Evolutionary conservation across 1,140 invertebrate species (phyloP).

Genomic region (Latrodectus geometricus): DNA sequence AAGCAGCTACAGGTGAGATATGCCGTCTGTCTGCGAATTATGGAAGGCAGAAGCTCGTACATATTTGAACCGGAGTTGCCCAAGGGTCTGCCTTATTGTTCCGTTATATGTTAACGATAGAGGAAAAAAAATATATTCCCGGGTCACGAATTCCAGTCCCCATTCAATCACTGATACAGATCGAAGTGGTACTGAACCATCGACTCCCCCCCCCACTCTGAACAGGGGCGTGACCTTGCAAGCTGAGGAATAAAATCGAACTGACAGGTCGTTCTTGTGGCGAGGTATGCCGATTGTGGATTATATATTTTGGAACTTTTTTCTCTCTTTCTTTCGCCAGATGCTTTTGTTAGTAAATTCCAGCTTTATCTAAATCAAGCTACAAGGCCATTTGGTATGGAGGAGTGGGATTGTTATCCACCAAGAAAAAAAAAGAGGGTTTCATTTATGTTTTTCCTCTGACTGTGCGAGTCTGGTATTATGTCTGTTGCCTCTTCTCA

Average conservation of each 20-base stretch:
- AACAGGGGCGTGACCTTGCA: conserved; percentile 40
- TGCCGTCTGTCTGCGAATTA: conserved; percentile 41
- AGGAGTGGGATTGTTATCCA: neutral
- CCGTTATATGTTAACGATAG: conserved; percentile 34
- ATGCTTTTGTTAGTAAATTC: conserved; percentile 21
- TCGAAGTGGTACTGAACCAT: conserved; percentile 38
- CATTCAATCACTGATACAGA: conserved; percentile 62
- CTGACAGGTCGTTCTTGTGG: conserved; percentile 44
- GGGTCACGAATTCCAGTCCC: conserved; percentile 30
- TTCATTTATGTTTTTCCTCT: neutral
- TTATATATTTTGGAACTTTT: conserved; percentile 58
- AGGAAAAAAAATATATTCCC: conserved; percentile 2
- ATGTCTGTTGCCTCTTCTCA: conserved; percentile 7
- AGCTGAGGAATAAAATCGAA: conserved; percentile 59
- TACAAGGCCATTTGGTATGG: conserved; percentile 37
- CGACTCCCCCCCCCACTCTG: neutral
- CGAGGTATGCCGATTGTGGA: conserved; percentile 61
- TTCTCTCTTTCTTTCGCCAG: conserved; percentile 12
- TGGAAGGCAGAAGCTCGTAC: conserved; percentile 37
- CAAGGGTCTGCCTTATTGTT: conserved; percentile 33
- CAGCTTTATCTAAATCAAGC: conserved; percentile 55
- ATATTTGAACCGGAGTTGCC: conserved; percentile 59
- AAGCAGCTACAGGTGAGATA: conserved; percentile 44
- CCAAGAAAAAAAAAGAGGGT: conserved; percentile 2
- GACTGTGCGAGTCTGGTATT: neutral